Percentiles rank a stretch among this genome's conserved stretches.
Conservation (phyloP, 2,888 invertebrate species). For the Siphlonurus alternatus region DNA sequence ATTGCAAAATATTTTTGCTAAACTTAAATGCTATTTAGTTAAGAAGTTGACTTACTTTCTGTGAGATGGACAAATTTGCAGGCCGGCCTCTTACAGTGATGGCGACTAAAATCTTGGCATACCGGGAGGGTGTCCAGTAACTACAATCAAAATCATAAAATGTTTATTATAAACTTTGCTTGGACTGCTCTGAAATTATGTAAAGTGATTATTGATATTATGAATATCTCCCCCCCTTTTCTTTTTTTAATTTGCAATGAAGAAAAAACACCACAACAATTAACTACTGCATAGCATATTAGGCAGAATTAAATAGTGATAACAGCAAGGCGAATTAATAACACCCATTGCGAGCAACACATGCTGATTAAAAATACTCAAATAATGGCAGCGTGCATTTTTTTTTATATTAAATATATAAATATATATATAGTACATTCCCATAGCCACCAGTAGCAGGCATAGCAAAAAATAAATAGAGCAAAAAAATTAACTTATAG, state of each 20-base stretch:
- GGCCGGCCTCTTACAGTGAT: slow-evolving; percentile 89
- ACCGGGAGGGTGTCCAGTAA: slow-evolving; percentile 99
- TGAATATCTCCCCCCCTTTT: too few relatives aligned
- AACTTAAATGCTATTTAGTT: too few relatives aligned
- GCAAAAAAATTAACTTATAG: not conserved
- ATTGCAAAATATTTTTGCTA: too few relatives aligned
- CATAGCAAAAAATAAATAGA: not conserved
- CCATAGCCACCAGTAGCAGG: not conserved
- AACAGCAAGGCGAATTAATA: not conserved
- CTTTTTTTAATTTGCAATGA: too few relatives aligned
- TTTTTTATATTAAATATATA: not conserved
- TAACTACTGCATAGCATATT: not conserved
- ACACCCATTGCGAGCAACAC: not conserved
- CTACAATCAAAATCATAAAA: slow-evolving; percentile 42
- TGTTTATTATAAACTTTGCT: too few relatives aligned
- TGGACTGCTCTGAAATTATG: too few relatives aligned
- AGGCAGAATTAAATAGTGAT: not conserved
- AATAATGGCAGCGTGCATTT: not conserved
- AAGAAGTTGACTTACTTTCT: slow-evolving; percentile 91
- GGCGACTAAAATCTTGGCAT: slow-evolving; percentile 99
- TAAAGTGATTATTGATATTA: too few relatives aligned
- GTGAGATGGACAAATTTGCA: slow-evolving; percentile 97
- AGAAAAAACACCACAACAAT: not conserved
- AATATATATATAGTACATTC: not conserved
- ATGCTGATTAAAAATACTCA: not conserved